phyloP scores from a whole-genome alignment of 2,113 vertebrate species.

The Opisthocomus hoazin region DNA sequence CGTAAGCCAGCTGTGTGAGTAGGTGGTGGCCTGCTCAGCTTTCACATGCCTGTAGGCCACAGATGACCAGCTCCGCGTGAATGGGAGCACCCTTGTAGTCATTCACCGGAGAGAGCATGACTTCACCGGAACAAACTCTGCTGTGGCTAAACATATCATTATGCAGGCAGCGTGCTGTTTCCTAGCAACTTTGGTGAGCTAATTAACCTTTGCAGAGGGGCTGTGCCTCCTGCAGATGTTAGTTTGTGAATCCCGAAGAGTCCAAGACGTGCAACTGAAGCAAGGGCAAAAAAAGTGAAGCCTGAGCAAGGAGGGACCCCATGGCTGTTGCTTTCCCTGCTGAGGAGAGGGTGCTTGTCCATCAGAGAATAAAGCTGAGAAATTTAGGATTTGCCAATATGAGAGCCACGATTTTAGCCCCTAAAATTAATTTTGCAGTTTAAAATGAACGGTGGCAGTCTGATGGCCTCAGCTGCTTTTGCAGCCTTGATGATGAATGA shows the following conservation, averaged over 20 bases:
- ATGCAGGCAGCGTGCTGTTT: neutral
- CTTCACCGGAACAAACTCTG: neutral
- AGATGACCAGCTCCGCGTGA: neutral
- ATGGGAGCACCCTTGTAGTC: neutral
- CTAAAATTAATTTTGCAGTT: neutral
- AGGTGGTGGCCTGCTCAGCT: neutral
- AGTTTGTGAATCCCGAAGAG: neutral
- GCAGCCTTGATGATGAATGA: neutral
- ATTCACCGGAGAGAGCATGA: neutral
- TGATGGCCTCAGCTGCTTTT: neutral
- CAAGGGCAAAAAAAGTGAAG: neutral
- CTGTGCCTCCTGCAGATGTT: neutral
- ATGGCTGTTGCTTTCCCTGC: neutral
- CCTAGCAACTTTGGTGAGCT: constrained; percentile 5
- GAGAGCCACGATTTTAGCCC: neutral
- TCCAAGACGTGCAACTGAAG: neutral
- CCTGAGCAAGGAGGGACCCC: neutral
- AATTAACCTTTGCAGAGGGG: constrained; percentile 5
- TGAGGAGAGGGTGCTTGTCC: neutral
- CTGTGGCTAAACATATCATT: neutral
- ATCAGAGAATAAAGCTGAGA: neutral
- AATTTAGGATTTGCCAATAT: neutral
- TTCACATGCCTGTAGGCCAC: neutral
- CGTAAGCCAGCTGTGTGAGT: neutral
- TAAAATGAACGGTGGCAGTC: neutral